phyloP scores from a whole-genome alignment of 2,113 vertebrate genomes.

The Pelmatolapia mariae region DNA sequence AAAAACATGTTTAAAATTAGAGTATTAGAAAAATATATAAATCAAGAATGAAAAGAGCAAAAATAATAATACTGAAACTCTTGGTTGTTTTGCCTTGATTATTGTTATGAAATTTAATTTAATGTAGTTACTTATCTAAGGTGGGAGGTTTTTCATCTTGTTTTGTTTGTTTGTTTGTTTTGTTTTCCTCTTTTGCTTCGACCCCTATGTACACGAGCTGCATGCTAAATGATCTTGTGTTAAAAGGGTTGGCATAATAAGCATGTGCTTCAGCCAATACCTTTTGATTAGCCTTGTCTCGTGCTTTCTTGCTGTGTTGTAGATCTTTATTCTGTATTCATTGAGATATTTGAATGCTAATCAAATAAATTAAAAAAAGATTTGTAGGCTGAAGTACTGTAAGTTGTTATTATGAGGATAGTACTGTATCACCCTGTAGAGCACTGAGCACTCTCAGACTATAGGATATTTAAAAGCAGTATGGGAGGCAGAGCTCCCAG shows the following conservation, averaged over 20 bases:
- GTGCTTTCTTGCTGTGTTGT: background rate
- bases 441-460: background rate
- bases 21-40: background rate
- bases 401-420: background rate
- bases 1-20: background rate
- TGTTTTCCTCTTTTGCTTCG: background rate
- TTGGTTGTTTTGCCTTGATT: background rate
- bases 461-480: background rate
- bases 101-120: background rate
- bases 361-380: background rate
- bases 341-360: background rate
- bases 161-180: background rate
- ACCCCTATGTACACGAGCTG: background rate
- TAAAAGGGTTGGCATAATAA: background rate
- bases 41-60: background rate
- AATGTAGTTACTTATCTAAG: background rate
- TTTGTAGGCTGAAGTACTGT: background rate
- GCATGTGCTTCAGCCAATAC: background rate
- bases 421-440: background rate
- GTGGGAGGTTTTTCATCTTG: background rate
- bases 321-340: background rate
- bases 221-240: background rate
- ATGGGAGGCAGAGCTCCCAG: background rate
- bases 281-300: background rate
- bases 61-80: background rate